phyloP scores from a whole-genome alignment of 2,113 vertebrate species.

The Orientallactaga bullata region DNA sequence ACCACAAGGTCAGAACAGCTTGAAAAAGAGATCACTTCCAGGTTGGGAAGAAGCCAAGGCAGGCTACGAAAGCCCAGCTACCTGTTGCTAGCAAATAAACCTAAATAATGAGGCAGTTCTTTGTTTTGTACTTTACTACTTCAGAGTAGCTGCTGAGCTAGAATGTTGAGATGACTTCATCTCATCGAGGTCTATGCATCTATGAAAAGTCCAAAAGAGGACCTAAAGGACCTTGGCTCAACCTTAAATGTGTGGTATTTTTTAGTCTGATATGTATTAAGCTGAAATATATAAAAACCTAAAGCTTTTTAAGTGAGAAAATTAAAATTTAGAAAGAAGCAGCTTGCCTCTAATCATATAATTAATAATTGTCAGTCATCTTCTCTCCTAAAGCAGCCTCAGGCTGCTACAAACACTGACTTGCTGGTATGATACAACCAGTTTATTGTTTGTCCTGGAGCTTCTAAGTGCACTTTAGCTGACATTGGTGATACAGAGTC shows the following conservation, averaged over 20 bases:
- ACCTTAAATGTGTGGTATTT: background rate
- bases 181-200: background rate
- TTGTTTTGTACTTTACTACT: background rate
- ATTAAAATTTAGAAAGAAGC: background rate
- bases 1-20: background rate
- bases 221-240: background rate
- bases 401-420: rapidly evolving
- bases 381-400: background rate
- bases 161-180: background rate
- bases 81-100: background rate
- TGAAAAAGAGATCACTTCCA: background rate
- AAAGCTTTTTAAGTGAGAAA: background rate
- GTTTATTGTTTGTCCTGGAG: background rate
- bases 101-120: background rate
- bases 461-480: background rate
- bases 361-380: background rate
- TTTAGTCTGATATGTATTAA: background rate
- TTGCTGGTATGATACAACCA: too few relatives aligned
- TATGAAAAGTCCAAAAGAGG: background rate
- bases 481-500: too few relatives aligned
- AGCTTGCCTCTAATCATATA: background rate
- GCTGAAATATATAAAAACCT: background rate
- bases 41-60: background rate
- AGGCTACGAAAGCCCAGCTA: background rate
- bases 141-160: background rate